A percentile compares a stretch with the other conserved stretches of the same genome.
phyloP scores from a whole-genome alignment of 2,888 invertebrate genomes.

The Drosophila atroscutellata region DNA sequence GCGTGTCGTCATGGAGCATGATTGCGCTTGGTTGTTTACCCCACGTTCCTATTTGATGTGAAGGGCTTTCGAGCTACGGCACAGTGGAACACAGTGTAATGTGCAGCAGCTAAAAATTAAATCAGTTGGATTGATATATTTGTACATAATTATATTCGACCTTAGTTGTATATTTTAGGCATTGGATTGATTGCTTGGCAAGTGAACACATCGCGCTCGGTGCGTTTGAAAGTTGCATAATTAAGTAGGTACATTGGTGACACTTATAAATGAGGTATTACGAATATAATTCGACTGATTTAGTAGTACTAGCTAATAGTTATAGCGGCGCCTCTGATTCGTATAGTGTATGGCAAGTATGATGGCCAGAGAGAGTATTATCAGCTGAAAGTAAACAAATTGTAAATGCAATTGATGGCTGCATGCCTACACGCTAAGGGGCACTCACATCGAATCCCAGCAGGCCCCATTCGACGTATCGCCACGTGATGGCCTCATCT shows the following conservation, averaged over 20 bases:
- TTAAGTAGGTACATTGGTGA: constrained; percentile 69
- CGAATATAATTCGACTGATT: constrained; percentile 28
- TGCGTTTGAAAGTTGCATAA: constrained; percentile 25
- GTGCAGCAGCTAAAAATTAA: neutral
- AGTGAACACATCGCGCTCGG: constrained; percentile 44
- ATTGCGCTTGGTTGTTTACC: constrained; percentile 28
- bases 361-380: constrained; percentile 69
- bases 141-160: constrained; percentile 30
- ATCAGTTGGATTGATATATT: neutral
- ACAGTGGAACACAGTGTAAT: constrained; percentile 28
- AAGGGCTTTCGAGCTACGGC: constrained; percentile 44
- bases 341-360: constrained; percentile 79
- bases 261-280: constrained; percentile 50
- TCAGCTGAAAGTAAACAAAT: constrained; percentile 50
- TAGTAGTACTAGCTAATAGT: constrained; percentile 61
- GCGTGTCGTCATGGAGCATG: constrained; percentile 43
- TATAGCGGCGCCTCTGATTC: constrained; percentile 78
- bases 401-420: constrained; percentile 2
- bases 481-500: constrained; percentile 67
- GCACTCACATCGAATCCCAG: constrained; percentile 75
- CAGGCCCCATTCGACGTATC: constrained; percentile 74
- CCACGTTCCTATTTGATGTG: constrained; percentile 61
- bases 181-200: constrained; percentile 69
- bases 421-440: neutral
- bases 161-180: constrained; percentile 49